Base-by-base conservation (phyloP, 2,888 invertebrate genomes). In the Cheilosia urbana region DNA sequence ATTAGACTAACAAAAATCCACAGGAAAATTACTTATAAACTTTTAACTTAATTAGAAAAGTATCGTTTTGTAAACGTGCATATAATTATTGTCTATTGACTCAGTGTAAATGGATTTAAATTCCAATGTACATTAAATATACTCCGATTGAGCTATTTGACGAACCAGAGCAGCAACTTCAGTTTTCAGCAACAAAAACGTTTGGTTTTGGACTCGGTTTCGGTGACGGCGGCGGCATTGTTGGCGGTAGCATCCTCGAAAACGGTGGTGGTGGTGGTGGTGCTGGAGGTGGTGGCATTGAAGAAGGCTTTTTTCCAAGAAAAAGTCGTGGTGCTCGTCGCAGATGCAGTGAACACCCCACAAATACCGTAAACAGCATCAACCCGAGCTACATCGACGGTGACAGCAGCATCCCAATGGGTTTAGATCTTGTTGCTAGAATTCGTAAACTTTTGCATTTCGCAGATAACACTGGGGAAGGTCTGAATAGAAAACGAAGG, bases 391-490 rank as follows among this genome's bases (percentile, higher is more conserved):
- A 62, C 65, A 34, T 51, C 30, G 69, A 57, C 7, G 76, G 80
- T 17, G 68, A 66, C 76, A 66, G 81, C 60, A 55, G 81, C 80
- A 88, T 88, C 88, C 89, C 89, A 87, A 91, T 91, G 91, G 91
- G 91, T 87, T 89, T 91, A 84, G 91, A 91, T 79, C 79, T 91
- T 53, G 45, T 91, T 13, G 89, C 68, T 15, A 89, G 75, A 78
- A 63, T 90, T 49, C 88, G 88, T 49, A 78, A 88, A 66, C 68
- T 89, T 65, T 80, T 90, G 57, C 84, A 72, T 76, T 68, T 81
- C 40, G 66, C 72, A 17, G 89, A 89, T 17, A 68, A 19, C 72
- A 87, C 66, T 65, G 87, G 73, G 66, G 87, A 88, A 42, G 80
- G 71, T 42, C 62, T 72, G 42, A 87, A 66, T 5, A 79, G 89